Evolutionary conservation across 2,113 vertebrate genomes (phyloP).

Genomic region (Pituophis catenifer): DNA sequence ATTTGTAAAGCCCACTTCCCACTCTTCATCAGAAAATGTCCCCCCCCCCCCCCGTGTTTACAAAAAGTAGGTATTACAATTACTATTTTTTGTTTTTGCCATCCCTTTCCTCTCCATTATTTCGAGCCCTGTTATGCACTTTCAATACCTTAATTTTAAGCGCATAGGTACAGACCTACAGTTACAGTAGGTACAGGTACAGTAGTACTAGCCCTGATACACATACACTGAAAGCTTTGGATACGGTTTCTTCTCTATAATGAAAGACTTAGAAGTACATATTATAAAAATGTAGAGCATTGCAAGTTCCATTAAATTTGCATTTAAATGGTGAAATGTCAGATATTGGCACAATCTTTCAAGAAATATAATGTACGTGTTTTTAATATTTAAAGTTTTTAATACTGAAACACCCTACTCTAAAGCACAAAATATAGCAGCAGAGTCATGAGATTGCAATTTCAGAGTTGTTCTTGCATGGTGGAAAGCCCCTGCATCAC

Average conservation of each 20-base stretch:
- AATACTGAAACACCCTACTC: conserved; percentile 22
- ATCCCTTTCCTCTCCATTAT: conserved; percentile 19
- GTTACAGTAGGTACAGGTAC: conserved; percentile 7
- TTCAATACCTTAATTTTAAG: conserved; percentile 30
- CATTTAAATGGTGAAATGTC: conserved; percentile 12
- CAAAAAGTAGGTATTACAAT: conserved; percentile 32
- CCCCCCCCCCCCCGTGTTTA: conserved; percentile 6
- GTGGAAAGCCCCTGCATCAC: conserved; percentile 57
- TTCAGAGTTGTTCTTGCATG: conserved; percentile 74
- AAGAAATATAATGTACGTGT: conserved; percentile 25
- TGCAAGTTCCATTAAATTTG: background rate
- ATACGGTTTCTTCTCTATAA: background rate
- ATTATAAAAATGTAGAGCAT: conserved; percentile 27
- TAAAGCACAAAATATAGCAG: conserved; percentile 41
- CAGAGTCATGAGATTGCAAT: conserved; percentile 63
- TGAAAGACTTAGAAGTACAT: conserved; percentile 10
- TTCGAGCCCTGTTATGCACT: conserved; percentile 53
- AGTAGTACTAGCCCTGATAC: conserved; percentile 56
- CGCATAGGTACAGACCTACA: conserved; percentile 56
- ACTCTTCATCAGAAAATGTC: background rate
- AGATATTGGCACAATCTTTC: conserved; percentile 25
- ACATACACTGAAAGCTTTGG: conserved; percentile 20
- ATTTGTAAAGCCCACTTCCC: background rate
- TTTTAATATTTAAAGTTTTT: background rate
- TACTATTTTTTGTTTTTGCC: conserved; percentile 1